phyloP scores from a whole-genome alignment of 2,113 vertebrate species.

The Etheostoma spectabile region DNA sequence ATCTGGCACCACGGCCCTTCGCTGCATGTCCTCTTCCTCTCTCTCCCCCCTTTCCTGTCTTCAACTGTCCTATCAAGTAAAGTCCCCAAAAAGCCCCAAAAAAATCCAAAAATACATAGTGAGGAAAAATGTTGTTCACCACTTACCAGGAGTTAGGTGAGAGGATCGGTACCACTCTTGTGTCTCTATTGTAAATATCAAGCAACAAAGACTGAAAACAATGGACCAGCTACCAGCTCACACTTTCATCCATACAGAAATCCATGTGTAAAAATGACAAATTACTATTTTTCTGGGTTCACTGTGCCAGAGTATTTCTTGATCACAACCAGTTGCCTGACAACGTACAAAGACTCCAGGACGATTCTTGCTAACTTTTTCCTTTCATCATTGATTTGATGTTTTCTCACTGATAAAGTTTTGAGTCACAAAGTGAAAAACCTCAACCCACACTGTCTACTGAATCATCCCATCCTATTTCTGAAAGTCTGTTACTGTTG shows the following conservation, averaged over 20 bases:
- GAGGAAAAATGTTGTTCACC: not conserved
- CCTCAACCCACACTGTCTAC: slow-evolving; percentile 8
- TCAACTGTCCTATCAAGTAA: too few relatives aligned
- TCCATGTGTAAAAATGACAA: not conserved
- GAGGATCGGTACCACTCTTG: too few relatives aligned
- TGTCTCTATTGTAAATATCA: not conserved
- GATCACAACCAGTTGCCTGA: slow-evolving; percentile 11
- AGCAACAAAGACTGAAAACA: not conserved
- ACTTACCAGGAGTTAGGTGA: not conserved
- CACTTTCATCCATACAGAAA: not conserved
- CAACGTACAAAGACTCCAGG: not conserved
- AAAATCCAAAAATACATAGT: too few relatives aligned
- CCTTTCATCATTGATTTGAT: not conserved
- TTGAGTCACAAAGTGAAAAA: slow-evolving; percentile 11
- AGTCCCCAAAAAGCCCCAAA: too few relatives aligned
- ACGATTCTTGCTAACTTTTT: not conserved
- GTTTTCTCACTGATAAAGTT: slow-evolving; percentile 35
- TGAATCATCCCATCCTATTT: slow-evolving; percentile 25
- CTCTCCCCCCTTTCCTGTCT: too few relatives aligned
- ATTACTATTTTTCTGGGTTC: not conserved
- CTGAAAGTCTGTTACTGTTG: slow-evolving; percentile 45
- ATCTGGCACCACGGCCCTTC: too few relatives aligned
- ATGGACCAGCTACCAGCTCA: not conserved
- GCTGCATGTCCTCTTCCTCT: too few relatives aligned
- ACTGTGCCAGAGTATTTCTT: not conserved